Evolutionary conservation across 2,113 vertebrate species (phyloP).

Genomic region (Elgaria multicarinata): DNA sequence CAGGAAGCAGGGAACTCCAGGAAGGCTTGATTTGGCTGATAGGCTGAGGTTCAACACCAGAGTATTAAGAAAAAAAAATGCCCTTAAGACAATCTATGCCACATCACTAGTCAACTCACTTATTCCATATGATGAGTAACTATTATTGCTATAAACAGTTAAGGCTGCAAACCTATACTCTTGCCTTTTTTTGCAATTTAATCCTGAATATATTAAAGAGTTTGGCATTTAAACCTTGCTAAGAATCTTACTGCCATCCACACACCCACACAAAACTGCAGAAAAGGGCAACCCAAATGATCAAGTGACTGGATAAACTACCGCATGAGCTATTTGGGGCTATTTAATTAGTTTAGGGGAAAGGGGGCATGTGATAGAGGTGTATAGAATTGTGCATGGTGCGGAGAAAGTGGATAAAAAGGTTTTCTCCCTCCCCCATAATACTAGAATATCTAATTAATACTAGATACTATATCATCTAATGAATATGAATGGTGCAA

Average conservation of each 20-base stretch:
- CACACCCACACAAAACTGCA: neutral
- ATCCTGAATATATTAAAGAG: too few relatives aligned
- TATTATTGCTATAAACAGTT: neutral
- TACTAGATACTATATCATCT: too few relatives aligned
- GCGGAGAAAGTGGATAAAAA: neutral
- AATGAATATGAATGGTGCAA: too few relatives aligned
- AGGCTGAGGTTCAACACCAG: too few relatives aligned
- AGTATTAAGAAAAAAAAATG: neutral
- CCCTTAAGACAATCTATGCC: too few relatives aligned
- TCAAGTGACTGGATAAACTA: too few relatives aligned
- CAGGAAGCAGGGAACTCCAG: too few relatives aligned
- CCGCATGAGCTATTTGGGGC: neutral
- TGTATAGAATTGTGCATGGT: neutral
- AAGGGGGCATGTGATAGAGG: neutral
- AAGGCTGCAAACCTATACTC: neutral
- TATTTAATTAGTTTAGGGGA: neutral
- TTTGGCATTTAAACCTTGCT: too few relatives aligned
- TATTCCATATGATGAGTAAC: neutral
- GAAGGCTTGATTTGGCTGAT: too few relatives aligned
- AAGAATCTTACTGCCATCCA: neutral
- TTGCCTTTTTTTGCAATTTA: neutral
- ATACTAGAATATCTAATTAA: neutral
- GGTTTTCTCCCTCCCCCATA: neutral
- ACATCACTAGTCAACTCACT: neutral
- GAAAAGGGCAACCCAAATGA: neutral